phyloP scores from a whole-genome alignment of 2,797 vertebrate species.

The Ctenosaura bakeri region DNA sequence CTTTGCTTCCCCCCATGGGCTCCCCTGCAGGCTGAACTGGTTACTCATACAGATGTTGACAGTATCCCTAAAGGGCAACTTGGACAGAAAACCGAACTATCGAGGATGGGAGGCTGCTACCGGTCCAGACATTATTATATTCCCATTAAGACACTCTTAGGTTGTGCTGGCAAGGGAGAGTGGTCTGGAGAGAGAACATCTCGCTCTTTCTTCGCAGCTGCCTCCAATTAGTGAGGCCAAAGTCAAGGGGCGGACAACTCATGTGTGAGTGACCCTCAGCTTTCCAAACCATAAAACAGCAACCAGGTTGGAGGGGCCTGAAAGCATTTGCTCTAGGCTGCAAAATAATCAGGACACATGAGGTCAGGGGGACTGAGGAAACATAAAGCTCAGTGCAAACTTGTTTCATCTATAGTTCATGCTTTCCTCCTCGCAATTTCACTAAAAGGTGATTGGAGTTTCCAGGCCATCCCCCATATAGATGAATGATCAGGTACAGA shows the following conservation, averaged over 20 bases:
- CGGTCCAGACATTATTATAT: neutral
- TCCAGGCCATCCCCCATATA: neutral
- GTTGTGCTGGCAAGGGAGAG: neutral
- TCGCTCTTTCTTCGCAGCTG: neutral
- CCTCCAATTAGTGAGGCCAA: neutral
- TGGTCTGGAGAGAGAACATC: neutral
- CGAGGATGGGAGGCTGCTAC: neutral
- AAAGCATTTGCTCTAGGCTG: neutral
- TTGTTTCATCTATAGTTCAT: neutral
- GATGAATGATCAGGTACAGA: neutral
- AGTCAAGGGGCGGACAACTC: neutral
- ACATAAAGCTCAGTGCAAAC: neutral
- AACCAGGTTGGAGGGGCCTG: neutral
- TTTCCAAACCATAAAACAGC: neutral
- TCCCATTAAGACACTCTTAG: neutral
- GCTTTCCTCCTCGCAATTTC: neutral
- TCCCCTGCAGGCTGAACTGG: no score
- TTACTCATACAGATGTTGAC: neutral
- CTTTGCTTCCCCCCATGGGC: neutral
- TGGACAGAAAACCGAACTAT: neutral
- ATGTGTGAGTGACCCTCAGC: neutral
- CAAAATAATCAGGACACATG: neutral
- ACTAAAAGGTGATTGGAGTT: neutral
- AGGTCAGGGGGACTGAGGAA: neutral
- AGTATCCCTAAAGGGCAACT: neutral